Base-by-base conservation (phyloP, 2,888 invertebrate genomes). In the Philopedon plagiatum region DNA sequence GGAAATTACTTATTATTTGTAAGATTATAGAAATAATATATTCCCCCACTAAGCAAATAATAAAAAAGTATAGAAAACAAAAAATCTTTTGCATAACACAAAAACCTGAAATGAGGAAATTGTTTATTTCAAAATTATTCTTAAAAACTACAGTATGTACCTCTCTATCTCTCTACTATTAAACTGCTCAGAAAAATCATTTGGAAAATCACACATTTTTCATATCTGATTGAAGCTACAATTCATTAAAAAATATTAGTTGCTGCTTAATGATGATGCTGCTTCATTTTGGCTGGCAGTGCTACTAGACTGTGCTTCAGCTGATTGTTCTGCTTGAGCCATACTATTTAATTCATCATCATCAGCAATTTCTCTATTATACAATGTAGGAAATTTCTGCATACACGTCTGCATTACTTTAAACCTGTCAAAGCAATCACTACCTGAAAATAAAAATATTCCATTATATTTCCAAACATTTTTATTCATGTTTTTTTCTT, bases 331-430 rank as follows among this genome's bases (percentile, higher is more conserved):
- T 21, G 75, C 71, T 56, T 73, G 67, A 13, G 60, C 65, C 73
- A 75, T 70, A 44, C 66, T 75, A 18, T 37, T 65, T 58, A 73
- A 58, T 15, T 90, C 86, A 37, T 89, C 90, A 72, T 90, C 91
- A 68, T 90, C 89, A 41, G 89, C 89, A n/a, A 90, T 88, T 61
- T 90, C 89, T 83, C 92, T 91, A 81, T 92, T 92, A 83, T 97
- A 97, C 23, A 97, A 88, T 21, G 92, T 91, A 4, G 97, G 97
- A 87, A 92, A 97, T 76, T 92, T 87, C 46, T 91, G 87, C 93
- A 98, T 97, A 83, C 98, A 98, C 29, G 90, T 89, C 83, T 96
- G 95, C 97, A 98, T 97, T 61, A 90, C 90, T 82, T 93, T 92
- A 86, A 98, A 98, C 78, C 93, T 90, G 75, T 96, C 94, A 82